Evolutionary conservation across 2,888 invertebrate genomes (phyloP).

Genomic region (Agrotis ipsilon): DNA sequence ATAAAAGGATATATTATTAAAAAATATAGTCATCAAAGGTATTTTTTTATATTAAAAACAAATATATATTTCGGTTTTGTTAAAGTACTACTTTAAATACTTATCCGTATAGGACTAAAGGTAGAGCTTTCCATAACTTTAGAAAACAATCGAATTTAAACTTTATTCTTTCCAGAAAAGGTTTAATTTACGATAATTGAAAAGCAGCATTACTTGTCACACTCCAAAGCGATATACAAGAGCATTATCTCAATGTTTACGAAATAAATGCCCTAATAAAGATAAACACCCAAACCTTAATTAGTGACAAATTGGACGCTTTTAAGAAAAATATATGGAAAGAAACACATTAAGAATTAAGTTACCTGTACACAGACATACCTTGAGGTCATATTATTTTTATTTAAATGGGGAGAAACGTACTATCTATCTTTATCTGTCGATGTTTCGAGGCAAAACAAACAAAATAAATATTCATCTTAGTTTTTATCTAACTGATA

Average conservation of each 20-base stretch:
- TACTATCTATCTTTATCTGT: too few species aligned
- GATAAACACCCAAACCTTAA: constrained; percentile 77
- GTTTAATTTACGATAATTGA: constrained; percentile 20
- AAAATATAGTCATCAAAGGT: constrained; percentile 36
- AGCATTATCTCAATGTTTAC: constrained; percentile 73
- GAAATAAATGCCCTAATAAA: constrained; percentile 78
- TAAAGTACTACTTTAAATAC: constrained; percentile 38
- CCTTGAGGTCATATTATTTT: too few species aligned
- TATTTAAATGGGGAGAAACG: too few species aligned
- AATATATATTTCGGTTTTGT: constrained; percentile 17
- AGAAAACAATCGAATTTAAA: neutral
- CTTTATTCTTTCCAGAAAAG: constrained; percentile 9
- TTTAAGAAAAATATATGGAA: constrained; percentile 71
- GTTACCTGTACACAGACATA: neutral
- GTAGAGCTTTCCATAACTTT: constrained; percentile 2
- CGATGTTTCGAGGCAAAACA: too few species aligned
- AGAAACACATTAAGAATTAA: constrained; percentile 68
- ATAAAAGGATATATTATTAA: neutral
- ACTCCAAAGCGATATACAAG: constrained; percentile 45
- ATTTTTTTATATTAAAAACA: neutral
- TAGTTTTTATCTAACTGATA: too few species aligned
- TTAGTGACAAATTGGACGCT: constrained; percentile 82
- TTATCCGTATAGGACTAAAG: constrained; percentile 3
- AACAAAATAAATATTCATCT: too few species aligned
- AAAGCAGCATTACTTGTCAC: constrained; percentile 35